Evolutionary conservation across 2,888 invertebrate genomes (phyloP), one percentile per base, ranked within the genome.

Genomic region (Stomorhina lunata): DNA sequence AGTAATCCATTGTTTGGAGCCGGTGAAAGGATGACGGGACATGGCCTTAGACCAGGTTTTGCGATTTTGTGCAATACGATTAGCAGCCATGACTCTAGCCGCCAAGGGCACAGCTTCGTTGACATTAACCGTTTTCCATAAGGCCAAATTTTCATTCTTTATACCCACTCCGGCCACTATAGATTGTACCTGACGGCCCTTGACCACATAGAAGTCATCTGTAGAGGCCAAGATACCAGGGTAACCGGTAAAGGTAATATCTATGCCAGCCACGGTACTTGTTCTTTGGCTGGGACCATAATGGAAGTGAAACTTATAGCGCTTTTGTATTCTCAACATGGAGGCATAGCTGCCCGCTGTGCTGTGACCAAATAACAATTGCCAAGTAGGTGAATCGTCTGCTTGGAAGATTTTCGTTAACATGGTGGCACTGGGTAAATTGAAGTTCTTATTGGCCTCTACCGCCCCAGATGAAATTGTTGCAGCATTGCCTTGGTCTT

Each of bases 1-100:
- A 4, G 95, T 92, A 86, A 97, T 93, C 97, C 97, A 98, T 89
- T 98, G 97, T 88, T 96, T 96, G 89, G 95, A 95, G 79, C 96
- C 96, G 50, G 96, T 96, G 15, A 95, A 95, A 34, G 96, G 95
- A 92, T 96, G 94, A 6, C 92, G 91, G 0, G 93, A 92, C 87
- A 97, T 93, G 1, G 93, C 91, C 48, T 93, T 92, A 0, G 94
- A 94, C 98, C 98, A 98, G 4, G 94, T 92, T 73, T 93, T 92
- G 1, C 95, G 95, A 86, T 93, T 94, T 6, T 92, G 92, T 0
- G 97, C 94, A 65, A 98, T 91, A 82, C 96, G 94, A 91, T 97
- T 98, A 7, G 98, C 96, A 0, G 96, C 95, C 92, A 96, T 94
- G 12, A 95, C 93, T 2, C 97, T 93, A 0, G 96, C 94, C 66